Evolutionary conservation across 1,140 invertebrate species (phyloP), one percentile per base, ranked within the genome.

Genomic region (Drosophila funebris): DNA sequence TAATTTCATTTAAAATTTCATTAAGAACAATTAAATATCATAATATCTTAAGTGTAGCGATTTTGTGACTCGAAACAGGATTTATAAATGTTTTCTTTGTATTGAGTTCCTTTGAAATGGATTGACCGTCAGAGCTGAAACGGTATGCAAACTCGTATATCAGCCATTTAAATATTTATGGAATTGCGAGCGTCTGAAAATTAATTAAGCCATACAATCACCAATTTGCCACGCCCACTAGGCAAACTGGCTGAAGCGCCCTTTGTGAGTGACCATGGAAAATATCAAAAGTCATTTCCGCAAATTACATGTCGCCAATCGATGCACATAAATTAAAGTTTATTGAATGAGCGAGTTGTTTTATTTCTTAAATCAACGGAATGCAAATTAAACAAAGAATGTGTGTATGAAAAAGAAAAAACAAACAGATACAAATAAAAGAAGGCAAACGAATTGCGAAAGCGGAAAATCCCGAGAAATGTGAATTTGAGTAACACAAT

Each of bases 241-340:
- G 48, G 14, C 5, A 29, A 6, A n/a, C 16, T 33, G 43, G 9
- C 41, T 27, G 41, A 7, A 14, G 11, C 13, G 33, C 8, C 13
- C 43, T 33, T 29, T 52, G 27, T 50, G 31, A 37, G 14, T 27
- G 44, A 13, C 18, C 48, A 29, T 53, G 57, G 41, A 68, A 81
- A 73, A 70, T 67, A 71, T 75, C 82, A 88, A 78, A 82, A 88
- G 83, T 78, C 72, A 78, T 88, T 88, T 87, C 83, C 63, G 82
- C 52, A 78, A 82, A 87, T 78, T 85, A 85, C 64, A 76, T 57
- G 72, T 64, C 31, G 71, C 46, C 61, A 27, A 56, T 3, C 53
- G 63, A 58, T 67, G 54, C 46, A 56, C 56, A 82, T 78, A 78
- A 88, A 87, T 88, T 88, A 88, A 87, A 73, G 67, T 75, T 69